Percentiles rank a stretch among this genome's conserved stretches.
These are phyloP conservation scores for Plestiodon gilberti DNA, from an alignment of 2,113 vertebrate species.

Conservation along the genomic window DNA sequence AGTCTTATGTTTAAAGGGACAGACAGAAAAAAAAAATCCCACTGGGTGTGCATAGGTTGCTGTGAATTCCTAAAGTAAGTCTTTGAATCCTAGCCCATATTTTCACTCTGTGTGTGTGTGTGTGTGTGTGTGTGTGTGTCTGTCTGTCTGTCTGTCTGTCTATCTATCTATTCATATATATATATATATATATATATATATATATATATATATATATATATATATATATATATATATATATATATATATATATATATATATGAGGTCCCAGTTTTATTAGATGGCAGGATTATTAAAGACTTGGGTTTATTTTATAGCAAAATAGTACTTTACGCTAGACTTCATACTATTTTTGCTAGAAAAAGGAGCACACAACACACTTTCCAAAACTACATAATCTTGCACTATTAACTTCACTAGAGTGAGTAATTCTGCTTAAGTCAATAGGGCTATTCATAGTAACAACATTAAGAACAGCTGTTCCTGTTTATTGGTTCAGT, in stretches of 20 bases:
- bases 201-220: no score
- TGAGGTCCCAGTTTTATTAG: not conserved
- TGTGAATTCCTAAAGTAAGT: not conserved
- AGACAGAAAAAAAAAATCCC: not conserved
- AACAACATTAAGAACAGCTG: not conserved
- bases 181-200: no score
- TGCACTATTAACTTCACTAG: not conserved
- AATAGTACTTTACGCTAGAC: not conserved
- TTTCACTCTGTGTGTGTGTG: no score
- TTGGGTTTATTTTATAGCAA: not conserved
- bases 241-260: not conserved
- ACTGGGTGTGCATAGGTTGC: not conserved
- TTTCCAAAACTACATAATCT: not conserved
- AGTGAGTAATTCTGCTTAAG: not conserved
- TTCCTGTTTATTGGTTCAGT: not conserved
- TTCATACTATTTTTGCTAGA: conserved; percentile 1
- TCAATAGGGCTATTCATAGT: conserved; percentile 1
- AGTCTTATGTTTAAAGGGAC: not conserved
- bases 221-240: no score
- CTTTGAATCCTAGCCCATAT: not conserved
- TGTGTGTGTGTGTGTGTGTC: no score
- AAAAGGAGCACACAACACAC: not conserved
- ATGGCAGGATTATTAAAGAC: not conserved
- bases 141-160: no score
- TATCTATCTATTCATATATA: no score